phyloP scores from a whole-genome alignment of 2,888 invertebrate species.

The Apamea epomidion region DNA sequence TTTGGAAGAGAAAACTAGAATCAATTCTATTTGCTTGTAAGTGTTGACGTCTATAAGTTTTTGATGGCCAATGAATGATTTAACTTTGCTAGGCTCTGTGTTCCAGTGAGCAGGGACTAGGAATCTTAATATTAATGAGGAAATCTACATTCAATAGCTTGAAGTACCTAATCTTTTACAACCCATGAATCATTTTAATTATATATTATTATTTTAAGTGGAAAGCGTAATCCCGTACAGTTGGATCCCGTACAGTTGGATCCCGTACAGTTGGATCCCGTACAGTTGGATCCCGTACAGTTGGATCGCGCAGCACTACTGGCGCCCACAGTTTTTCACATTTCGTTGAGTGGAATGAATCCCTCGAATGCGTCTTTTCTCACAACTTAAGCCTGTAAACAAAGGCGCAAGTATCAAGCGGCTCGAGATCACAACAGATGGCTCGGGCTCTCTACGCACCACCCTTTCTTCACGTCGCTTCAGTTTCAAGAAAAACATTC shows the following conservation, averaged over 20 bases:
- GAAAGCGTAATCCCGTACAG: neutral
- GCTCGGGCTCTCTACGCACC: neutral
- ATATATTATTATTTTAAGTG: neutral
- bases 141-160: neutral
- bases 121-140: neutral
- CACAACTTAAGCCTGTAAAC: neutral
- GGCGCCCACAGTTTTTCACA: neutral
- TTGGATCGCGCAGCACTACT: neutral
- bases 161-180: neutral
- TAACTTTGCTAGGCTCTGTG: neutral
- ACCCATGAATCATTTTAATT: neutral
- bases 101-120: neutral
- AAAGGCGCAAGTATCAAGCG: conserved; percentile 1
- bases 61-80: neutral
- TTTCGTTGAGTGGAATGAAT: conserved; percentile 3
- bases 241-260: neutral
- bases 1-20: neutral
- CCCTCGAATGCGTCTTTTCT: conserved; percentile 1
- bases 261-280: neutral
- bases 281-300: neutral
- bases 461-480: neutral
- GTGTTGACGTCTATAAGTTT: neutral
- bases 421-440: neutral
- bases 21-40: too few relatives aligned
- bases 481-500: conserved; percentile 1